Percentiles rank a stretch among this genome's conserved stretches.
These are phyloP conservation scores for Cettia cetti DNA, from an alignment of 2,113 vertebrate genomes.

Conservation along the genomic window DNA sequence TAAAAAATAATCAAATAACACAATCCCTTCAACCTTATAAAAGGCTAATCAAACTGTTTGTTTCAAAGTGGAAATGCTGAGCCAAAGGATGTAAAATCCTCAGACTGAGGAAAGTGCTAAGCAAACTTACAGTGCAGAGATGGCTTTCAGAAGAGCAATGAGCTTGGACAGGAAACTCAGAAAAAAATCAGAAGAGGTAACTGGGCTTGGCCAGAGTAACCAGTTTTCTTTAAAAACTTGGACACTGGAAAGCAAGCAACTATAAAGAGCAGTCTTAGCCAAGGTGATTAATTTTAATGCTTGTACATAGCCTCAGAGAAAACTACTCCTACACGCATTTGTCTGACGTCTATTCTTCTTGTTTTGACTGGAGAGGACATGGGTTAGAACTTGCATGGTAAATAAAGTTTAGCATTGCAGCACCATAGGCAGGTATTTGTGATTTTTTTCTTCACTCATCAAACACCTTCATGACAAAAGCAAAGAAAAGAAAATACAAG, in stretches of 20 bases:
- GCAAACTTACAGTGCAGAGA: background rate
- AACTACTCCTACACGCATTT: background rate
- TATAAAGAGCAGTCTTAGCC: background rate
- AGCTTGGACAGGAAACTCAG: background rate
- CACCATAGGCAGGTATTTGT: background rate
- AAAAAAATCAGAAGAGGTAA: background rate
- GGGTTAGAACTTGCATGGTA: conserved; percentile 2
- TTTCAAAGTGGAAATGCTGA: background rate
- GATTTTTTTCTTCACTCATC: background rate
- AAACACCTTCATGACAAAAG: background rate
- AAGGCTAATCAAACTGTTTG: background rate
- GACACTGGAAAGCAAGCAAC: background rate
- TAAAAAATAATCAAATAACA: background rate
- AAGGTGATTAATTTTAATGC: conserved; percentile 35
- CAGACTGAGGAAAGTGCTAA: background rate
- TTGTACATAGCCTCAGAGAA: conserved; percentile 33
- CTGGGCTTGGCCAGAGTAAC: background rate
- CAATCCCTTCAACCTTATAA: fast-evolving
- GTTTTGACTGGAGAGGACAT: conserved; percentile 43
- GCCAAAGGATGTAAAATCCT: background rate
- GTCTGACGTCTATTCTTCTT: conserved; percentile 21
- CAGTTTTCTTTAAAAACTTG: conserved; percentile 9
- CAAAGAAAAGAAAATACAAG: background rate
- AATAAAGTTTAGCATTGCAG: background rate
- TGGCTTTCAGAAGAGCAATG: background rate